phyloP scores from a whole-genome alignment of 2,888 invertebrate species.

The Dromius quadrimaculatus region DNA sequence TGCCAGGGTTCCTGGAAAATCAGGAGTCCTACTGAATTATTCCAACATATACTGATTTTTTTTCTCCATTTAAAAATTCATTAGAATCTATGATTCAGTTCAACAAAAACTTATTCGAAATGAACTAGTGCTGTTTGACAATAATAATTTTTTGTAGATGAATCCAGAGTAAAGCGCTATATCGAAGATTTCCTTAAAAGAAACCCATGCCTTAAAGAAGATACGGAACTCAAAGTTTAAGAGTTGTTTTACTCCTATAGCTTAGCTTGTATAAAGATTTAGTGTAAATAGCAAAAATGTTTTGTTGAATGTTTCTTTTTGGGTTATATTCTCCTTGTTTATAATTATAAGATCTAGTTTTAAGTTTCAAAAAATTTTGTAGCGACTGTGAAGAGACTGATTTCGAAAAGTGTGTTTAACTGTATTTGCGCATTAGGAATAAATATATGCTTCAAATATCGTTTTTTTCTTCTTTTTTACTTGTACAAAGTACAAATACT shows the following conservation, averaged over 20 bases:
- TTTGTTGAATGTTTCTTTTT: neutral
- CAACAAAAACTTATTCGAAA: no score
- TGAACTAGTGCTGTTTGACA: no score
- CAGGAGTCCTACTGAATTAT: no score
- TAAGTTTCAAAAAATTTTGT: neutral
- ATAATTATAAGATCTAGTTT: neutral
- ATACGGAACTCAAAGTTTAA: constrained; percentile 44
- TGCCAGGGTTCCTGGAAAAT: no score
- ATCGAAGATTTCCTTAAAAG: constrained; percentile 71
- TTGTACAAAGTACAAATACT: no score
- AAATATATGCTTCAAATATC: neutral
- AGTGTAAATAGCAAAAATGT: constrained; percentile 15
- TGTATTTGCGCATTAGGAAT: constrained; percentile 13
- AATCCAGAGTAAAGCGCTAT: constrained; percentile 72
- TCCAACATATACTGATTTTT: no score
- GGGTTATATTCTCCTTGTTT: neutral
- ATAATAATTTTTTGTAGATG: constrained; percentile 72
- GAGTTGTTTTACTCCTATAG: neutral
- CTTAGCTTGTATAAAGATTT: constrained; percentile 4
- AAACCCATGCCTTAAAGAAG: constrained; percentile 45
- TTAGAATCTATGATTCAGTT: no score
- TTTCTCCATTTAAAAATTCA: no score
- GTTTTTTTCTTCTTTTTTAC: neutral
- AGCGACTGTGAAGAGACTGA: neutral
- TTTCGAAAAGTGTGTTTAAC: neutral